These are phyloP conservation scores for Zeugodacus cucurbitae DNA, from an alignment of 1,140 invertebrate genomes.

Conservation along the genomic window DNA sequence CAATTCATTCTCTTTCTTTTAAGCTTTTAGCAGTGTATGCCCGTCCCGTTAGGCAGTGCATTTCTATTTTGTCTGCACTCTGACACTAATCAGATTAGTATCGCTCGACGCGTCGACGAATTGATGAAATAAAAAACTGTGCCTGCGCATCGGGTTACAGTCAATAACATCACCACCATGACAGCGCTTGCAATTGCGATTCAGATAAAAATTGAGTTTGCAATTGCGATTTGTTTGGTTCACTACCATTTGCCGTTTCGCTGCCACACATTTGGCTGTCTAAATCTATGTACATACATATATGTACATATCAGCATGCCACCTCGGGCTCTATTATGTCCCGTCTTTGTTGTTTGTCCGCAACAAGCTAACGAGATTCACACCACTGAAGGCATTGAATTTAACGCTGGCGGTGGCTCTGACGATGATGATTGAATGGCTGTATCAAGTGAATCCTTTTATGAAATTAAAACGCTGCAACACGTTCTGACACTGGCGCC, in stretches of 20 bases:
- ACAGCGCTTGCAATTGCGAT: neutral
- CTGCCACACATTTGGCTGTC: neutral
- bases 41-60: slow-evolving; percentile 42
- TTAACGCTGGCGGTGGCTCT: slow-evolving; percentile 55
- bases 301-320: no score
- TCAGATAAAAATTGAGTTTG: slow-evolving; percentile 17
- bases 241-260: neutral
- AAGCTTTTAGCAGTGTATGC: neutral
- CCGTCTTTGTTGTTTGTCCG: neutral
- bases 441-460: slow-evolving; percentile 67
- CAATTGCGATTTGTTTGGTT: slow-evolving; percentile 17
- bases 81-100: slow-evolving; percentile 66
- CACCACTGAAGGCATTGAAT: slow-evolving; percentile 33
- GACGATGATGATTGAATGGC: slow-evolving; percentile 66
- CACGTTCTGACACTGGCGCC: neutral
- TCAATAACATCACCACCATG: slow-evolving; percentile 29
- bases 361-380: neutral
- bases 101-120: slow-evolving; percentile 52
- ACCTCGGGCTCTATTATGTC: no score
- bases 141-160: slow-evolving; percentile 62
- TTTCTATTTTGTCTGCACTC: slow-evolving; percentile 49
- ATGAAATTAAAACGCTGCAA: slow-evolving; percentile 54
- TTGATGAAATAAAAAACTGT: slow-evolving; percentile 12
- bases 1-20: neutral
- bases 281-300: neutral